Evolutionary conservation across 2,888 invertebrate genomes (phyloP), one percentile per base, ranked within the genome.

Genomic region (Pimpla rufipes): DNA sequence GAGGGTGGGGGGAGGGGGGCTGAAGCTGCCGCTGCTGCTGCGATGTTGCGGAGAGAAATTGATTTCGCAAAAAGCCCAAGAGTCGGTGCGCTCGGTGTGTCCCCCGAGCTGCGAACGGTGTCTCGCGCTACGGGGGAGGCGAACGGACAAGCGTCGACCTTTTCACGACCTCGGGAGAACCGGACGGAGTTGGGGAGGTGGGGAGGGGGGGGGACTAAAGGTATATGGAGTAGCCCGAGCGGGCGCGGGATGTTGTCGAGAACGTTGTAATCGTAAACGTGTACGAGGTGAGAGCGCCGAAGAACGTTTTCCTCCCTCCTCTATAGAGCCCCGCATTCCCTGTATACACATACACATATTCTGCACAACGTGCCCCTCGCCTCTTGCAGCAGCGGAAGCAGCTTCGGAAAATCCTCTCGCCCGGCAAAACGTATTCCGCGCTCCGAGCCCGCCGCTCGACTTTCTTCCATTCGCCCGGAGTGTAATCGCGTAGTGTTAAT

Each of bases 401-500:
- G 40, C 16, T 21, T 35, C 29, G n/a, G 29, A 45, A 42, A 52
- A 67, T 55, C 40, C 35, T 18, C 37, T 21, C 35, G 10, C 55
- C 5, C 45, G 29, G 29, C 29, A 29, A 29, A 29, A 18, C 29
- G 81, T 81, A 78, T 81, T 85, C 29, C 77, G 66, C 55, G 52
- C 47, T 11, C 37, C 79, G 55, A 37, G 57, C n/a, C 29, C 59
- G 42, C 42, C 59, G 73, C 71, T 45, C 86, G 87, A 88, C 88
- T 88, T 88, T 87, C 89, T 88, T 89, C 88, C 88, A 89, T 89
- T 89, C 87, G 87, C 29, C 29, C 85, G 81, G 82, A 84, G 83
- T 85, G 88, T 89, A 89, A 89, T 90, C 87, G 89, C 80, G 79
- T 84, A 79, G 88, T 87, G 89, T 89, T 90, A 89, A 90, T 88